phyloP scores from a whole-genome alignment of 2,888 invertebrate genomes.

The Penaeus monodon region DNA sequence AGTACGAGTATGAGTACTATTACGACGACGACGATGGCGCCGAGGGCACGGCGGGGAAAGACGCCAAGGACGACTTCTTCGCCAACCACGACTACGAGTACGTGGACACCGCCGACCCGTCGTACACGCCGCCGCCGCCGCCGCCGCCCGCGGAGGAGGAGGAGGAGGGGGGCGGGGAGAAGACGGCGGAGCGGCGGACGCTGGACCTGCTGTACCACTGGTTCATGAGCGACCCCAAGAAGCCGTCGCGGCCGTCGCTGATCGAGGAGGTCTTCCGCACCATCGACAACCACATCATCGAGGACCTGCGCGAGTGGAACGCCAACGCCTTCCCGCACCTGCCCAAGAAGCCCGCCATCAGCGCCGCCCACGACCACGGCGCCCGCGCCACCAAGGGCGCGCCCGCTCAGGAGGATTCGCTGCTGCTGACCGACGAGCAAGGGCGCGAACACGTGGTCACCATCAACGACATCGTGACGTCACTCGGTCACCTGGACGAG shows the following conservation, averaged over 20 bases:
- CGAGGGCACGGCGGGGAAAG: too few relatives aligned
- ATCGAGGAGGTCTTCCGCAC: conserved; percentile 59
- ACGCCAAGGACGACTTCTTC: conserved; percentile 30
- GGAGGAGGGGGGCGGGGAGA: not conserved
- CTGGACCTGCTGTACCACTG: conserved; percentile 54
- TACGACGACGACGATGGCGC: conserved; percentile 7
- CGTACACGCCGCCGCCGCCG: not conserved
- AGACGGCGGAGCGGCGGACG: conserved; percentile 32
- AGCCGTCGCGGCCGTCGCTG: conserved; percentile 34
- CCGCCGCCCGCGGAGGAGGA: too few relatives aligned
- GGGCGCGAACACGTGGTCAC: conserved; percentile 51
- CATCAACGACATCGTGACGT: conserved; percentile 59
- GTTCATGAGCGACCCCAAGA: conserved; percentile 41
- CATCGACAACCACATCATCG: conserved; percentile 59
- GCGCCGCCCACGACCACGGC: not conserved
- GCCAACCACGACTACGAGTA: conserved; percentile 43
- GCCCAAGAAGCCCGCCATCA: not conserved
- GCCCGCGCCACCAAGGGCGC: not conserved
- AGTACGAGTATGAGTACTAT: not conserved
- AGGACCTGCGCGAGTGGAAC: conserved; percentile 53
- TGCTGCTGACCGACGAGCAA: conserved; percentile 56
- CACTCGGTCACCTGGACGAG: conserved; percentile 51
- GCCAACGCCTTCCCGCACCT: too few relatives aligned
- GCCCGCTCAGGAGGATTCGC: conserved; percentile 23
- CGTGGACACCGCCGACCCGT: conserved; percentile 31